Base-by-base conservation (phyloP, 2,113 vertebrate species). In the Urocynchramus pylzowi region DNA sequence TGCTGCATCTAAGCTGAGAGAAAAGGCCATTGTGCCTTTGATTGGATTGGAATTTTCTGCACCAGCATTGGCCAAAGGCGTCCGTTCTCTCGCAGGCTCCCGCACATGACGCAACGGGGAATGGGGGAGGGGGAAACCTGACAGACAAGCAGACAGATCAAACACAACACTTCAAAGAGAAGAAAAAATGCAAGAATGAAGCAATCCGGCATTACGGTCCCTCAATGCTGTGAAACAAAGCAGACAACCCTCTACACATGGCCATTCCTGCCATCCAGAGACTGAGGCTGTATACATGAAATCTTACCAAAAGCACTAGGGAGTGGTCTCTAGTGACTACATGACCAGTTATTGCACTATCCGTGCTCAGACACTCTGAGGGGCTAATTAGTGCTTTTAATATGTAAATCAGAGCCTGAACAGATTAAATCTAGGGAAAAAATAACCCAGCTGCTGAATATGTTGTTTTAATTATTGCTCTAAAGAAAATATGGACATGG, bases 351-450 rank as follows among this genome's bases (percentile, higher is more conserved):
- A 98, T 98, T 98, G 98, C 97, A 97, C 98, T 98, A 98, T 98
- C 89, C 98, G 98, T 98, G 98, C 98, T 98, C 97, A 97, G 98
- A 97, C 98, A 98, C 99, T 99, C 99, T 97, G 98, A 99, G 99
- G 99, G 99, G 99, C 99, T 99, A 99, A 99, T 99, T 99, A 99
- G 99, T 98, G 99, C 99, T 99, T 99, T 98, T 99, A 99, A 99
- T 99, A 99, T 99, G 99, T 98, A 99, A 99, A 99, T 99, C 98
- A 99, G 98, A 98, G 98, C 97, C 96, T 97, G 98, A 98, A 98
- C 98, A 99, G 99, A 99, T 99, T 99, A 99, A 97, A 98, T 98
- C 97, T 96, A 94, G 97, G 95, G 93, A 77, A 96, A 96, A 98
- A 98, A 99, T 97, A 97, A 97, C 98, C 98, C 99, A 99, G 99